Evolutionary conservation across 2,113 vertebrate genomes (phyloP), one percentile per base, ranked within the genome.

Genomic region (Todiramphus saurophagus): DNA sequence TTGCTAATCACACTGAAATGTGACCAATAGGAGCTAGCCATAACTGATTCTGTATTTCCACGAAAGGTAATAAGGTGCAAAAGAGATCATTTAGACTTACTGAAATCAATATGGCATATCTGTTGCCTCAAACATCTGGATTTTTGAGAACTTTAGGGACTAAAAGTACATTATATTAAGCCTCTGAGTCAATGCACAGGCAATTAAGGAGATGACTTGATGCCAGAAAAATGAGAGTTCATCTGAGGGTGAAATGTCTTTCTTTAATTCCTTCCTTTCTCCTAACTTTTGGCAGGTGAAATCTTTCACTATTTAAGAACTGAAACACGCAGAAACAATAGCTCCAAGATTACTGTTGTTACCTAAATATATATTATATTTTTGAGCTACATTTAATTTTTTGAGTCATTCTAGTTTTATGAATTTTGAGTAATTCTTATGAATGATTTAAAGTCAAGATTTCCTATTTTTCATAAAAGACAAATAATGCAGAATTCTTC

Each of bases 121-220:
- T 89, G 35, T 73, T 91, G 53, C 46, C 43, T 79, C 50, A 62
- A 94, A 73, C 37, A 85, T 87, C 67, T 91, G 53, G 81, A 84
- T 87, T 91, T 94, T 82, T 85, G 33, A 80, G 50, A 62, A 44
- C 53, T 85, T 83, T 79, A 35, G 83, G 46, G 27, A 37, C 13
- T 58, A 85, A 87, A 88, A 87, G 58, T 69, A 95, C 94, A 91
- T 73, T 84, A 62, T 76, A 79, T 78, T 69, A 95, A 87, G 37
- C 33, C 41, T 35, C 25, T 74, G 37, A 85, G 62, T 44, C 89
- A 93, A 82, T 76, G 82, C 62, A 79, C 37, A 83, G 70, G 53
- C 70, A 82, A 80, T 84, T 93, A 89, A 84, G 21, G 33, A 30
- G 8, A 68, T 76, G 48, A 91, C 53, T 64, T 66, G 43, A 87